phyloP scores from a whole-genome alignment of 2,797 vertebrate species.

The Picus viridis region DNA sequence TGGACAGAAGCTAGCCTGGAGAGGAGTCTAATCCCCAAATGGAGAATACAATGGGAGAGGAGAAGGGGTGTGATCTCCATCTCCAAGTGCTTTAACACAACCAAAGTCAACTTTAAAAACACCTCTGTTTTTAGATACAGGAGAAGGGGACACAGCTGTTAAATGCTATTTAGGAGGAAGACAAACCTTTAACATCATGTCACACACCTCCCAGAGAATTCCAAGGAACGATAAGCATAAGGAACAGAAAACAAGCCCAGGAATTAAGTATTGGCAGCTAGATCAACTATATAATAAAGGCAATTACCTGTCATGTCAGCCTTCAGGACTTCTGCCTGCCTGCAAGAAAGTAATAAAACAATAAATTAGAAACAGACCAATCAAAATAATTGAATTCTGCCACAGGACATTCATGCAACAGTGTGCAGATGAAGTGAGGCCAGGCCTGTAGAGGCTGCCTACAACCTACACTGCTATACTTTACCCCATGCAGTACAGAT shows the following conservation, averaged over 20 bases:
- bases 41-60: background rate
- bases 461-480: background rate
- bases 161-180: background rate
- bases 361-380: slow-evolving; percentile 39
- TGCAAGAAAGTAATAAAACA: slow-evolving; percentile 70
- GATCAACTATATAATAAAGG: slow-evolving; percentile 9
- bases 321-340: slow-evolving; percentile 99
- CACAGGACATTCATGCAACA: background rate
- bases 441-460: background rate
- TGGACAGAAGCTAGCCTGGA: background rate
- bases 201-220: background rate
- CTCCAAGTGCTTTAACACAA: background rate
- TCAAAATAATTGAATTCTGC: background rate
- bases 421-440: background rate
- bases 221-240: background rate
- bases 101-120: background rate
- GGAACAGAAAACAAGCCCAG: background rate
- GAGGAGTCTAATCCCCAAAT: background rate
- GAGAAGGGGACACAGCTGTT: background rate
- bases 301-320: slow-evolving; percentile 97
- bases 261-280: background rate
- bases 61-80: background rate
- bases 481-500: background rate
- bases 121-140: background rate
- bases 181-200: background rate